A percentile compares a stretch with the other conserved stretches of the same genome.
phyloP scores from a whole-genome alignment of 2,113 vertebrate genomes.

The Tonatia bakeri region DNA sequence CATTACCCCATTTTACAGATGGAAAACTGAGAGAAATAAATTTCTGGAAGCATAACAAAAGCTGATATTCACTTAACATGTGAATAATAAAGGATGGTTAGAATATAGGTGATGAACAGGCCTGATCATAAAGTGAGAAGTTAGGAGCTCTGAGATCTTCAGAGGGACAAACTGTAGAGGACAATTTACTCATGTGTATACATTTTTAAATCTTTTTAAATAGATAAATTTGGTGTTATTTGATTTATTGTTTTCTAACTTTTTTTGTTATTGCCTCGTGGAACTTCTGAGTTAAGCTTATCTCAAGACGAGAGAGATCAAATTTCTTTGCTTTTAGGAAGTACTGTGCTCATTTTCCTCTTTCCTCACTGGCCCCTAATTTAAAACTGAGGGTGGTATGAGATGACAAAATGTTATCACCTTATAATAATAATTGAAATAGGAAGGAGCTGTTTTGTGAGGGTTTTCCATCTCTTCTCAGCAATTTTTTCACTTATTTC shows the following conservation, averaged over 20 bases:
- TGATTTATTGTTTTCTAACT: too few relatives aligned
- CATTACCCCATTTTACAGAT: not conserved
- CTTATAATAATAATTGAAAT: not conserved
- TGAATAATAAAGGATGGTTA: not conserved
- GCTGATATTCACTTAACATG: not conserved
- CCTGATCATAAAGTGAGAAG: not conserved
- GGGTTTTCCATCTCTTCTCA: not conserved
- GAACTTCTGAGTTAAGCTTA: conserved; percentile 10
- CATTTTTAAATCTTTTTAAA: not conserved
- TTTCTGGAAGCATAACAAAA: not conserved
- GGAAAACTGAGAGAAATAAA: not conserved
- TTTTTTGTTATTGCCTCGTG: too few relatives aligned
- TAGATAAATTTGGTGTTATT: too few relatives aligned
- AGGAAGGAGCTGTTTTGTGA: not conserved
- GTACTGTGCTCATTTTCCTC: not conserved
- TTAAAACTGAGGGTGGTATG: not conserved
- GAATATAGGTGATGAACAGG: not conserved
- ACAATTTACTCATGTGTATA: not conserved
- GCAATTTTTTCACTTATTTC: not conserved
- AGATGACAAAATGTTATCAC: not conserved
- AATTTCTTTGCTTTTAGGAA: conserved; percentile 15
- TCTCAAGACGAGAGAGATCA: not conserved
- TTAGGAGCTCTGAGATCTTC: conserved; percentile 32
- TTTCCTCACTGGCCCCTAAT: not conserved
- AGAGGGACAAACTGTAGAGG: not conserved